Percentiles rank a stretch among this genome's conserved stretches.
Evolutionary conservation across 37 sponge, comb jelly and placozoan genomes (phyloP).

Genomic region (Tethya wilhelma): DNA sequence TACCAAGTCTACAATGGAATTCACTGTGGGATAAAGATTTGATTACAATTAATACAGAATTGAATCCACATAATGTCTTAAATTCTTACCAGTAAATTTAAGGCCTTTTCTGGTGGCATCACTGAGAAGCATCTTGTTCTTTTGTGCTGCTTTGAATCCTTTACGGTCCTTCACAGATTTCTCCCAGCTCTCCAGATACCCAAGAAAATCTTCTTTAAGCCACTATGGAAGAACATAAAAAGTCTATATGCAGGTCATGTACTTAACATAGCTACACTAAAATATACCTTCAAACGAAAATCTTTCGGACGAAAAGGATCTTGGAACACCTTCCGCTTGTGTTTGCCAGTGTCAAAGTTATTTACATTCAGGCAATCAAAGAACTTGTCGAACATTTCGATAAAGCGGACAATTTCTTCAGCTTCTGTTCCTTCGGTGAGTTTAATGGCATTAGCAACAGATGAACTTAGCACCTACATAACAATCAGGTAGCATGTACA

Average conservation of each 20-base stretch:
- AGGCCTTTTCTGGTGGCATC: conserved; percentile 1
- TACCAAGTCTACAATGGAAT: conserved; percentile 32
- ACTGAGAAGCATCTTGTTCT: background rate
- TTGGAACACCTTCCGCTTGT: background rate
- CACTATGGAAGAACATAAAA: background rate
- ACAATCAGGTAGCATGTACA: background rate
- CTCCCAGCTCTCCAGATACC: conserved; percentile 10
- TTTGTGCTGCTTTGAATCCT: conserved; percentile 3
- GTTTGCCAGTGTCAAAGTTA: background rate
- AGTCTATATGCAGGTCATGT: background rate
- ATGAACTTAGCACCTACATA: conserved; percentile 6
- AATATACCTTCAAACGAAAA: background rate
- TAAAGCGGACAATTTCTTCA: background rate
- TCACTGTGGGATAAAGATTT: conserved; percentile 6
- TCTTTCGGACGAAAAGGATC: background rate
- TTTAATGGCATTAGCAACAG: conserved; percentile 19
- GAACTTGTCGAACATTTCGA: conserved; percentile 20
- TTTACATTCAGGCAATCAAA: background rate
- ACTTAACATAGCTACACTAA: background rate
- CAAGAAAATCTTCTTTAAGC: conserved; percentile 14
- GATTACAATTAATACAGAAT: background rate
- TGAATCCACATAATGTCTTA: background rate
- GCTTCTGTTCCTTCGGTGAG: background rate
- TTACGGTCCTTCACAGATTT: background rate
- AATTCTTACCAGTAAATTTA: background rate